These are phyloP conservation scores for Melospiza georgiana DNA, from an alignment of 2,113 vertebrate genomes.

Conservation along the genomic window DNA sequence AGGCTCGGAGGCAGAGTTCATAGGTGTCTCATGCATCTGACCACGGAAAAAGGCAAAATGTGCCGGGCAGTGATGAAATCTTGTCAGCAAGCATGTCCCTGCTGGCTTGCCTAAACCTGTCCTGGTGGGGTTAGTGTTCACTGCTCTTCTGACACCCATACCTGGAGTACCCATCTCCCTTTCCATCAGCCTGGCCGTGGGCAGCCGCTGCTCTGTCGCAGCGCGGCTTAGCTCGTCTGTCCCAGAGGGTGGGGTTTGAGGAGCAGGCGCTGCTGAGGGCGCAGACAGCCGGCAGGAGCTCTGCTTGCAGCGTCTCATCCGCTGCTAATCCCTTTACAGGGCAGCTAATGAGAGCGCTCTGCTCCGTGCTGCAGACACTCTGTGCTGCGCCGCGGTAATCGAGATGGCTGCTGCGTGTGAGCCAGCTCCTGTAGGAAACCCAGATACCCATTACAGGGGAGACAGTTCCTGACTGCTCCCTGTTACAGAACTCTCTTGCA, in stretches of 20 bases:
- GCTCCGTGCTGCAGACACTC: not conserved
- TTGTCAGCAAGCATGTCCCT: not conserved
- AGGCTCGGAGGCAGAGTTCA: accelerated
- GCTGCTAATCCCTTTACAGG: slow-evolving; percentile 1
- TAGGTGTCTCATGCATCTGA: not conserved
- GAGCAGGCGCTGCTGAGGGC: accelerated
- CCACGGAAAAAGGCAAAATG: not conserved
- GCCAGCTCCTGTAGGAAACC: not conserved
- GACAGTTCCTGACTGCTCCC: not conserved
- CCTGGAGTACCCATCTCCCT: not conserved
- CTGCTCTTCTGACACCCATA: not conserved
- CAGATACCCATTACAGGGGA: not conserved
- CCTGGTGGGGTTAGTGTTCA: not conserved
- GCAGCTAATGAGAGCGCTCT: not conserved
- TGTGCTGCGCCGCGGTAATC: not conserved
- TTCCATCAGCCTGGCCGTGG: not conserved
- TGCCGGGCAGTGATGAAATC: not conserved
- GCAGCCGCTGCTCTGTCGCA: not conserved
- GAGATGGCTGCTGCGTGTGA: not conserved
- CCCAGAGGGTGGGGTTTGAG: not conserved
- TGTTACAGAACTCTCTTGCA: not conserved
- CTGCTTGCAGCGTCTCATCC: not conserved
- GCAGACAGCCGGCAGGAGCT: not conserved
- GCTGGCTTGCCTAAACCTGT: not conserved
- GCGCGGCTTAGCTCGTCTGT: not conserved